Percentiles rank a stretch among this genome's conserved stretches.
phyloP scores from a whole-genome alignment of 2,888 invertebrate species.

The Tricholauxania praeusta region DNA sequence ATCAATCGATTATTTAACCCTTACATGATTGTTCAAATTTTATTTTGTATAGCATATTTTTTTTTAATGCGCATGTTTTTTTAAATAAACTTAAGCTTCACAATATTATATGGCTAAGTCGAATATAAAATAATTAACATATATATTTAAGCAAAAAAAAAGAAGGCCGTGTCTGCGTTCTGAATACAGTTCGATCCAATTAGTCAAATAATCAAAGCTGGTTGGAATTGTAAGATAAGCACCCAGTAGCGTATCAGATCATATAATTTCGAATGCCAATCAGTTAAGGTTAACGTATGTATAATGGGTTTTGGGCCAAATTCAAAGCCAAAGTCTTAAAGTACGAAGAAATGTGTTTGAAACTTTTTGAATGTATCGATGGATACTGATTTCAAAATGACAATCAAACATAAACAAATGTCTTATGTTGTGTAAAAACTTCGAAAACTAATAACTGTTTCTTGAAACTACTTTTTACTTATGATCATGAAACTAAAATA shows the following conservation, averaged over 20 bases:
- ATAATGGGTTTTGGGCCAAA: too few relatives aligned
- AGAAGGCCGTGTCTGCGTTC: conserved; percentile 48
- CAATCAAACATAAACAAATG: too few relatives aligned
- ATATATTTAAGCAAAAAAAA: neutral
- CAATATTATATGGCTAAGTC: neutral
- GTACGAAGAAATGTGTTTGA: too few relatives aligned
- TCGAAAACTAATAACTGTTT: too few relatives aligned
- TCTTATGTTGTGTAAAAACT: too few relatives aligned
- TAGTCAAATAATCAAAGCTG: conserved; percentile 50
- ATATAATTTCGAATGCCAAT: conserved; percentile 10
- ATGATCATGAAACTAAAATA: too few relatives aligned
- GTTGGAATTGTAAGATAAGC: conserved; percentile 66
- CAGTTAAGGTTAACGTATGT: too few relatives aligned
- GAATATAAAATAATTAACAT: neutral
- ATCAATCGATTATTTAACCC: conserved; percentile 53
- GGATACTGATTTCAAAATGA: too few relatives aligned
- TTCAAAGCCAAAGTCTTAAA: too few relatives aligned
- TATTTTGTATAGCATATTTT: conserved; percentile 15
- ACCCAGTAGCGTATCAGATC: conserved; percentile 66
- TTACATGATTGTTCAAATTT: conserved; percentile 33
- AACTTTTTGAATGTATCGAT: too few relatives aligned
- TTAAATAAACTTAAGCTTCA: too few relatives aligned
- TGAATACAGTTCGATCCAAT: conserved; percentile 56
- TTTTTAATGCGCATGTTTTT: neutral
- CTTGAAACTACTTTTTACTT: too few relatives aligned